Conservation (phyloP, 2,888 invertebrate genomes). For the Archaeoteleia sp. region DNA sequence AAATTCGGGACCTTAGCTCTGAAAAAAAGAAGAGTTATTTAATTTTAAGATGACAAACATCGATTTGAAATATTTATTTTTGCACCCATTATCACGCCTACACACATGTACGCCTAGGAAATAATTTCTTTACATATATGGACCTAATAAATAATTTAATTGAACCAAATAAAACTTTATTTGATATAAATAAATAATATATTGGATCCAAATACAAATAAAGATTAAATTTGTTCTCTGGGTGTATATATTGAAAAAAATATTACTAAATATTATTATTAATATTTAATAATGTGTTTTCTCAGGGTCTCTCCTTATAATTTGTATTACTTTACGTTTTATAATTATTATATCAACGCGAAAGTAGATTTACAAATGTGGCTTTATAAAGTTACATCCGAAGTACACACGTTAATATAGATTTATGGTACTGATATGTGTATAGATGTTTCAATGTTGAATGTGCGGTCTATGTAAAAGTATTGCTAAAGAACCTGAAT, state of each 20-base stretch:
- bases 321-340: no score
- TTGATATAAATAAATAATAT: no score
- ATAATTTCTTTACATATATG: constrained; percentile 13
- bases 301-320: no score
- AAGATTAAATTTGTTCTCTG: no score
- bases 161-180: not conserved
- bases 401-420: constrained; percentile 24
- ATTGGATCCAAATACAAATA: no score
- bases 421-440: constrained; percentile 23
- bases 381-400: constrained; percentile 6
- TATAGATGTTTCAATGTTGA: constrained; percentile 46
- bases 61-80: constrained; percentile 41
- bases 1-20: constrained; percentile 55
- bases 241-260: no score
- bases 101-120: constrained; percentile 9
- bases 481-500: constrained; percentile 13
- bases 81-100: constrained; percentile 39
- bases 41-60: constrained; percentile 45
- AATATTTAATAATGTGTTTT: no score
- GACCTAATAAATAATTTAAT: not conserved
- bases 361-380: constrained; percentile 4
- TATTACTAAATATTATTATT: no score
- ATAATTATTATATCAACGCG: not conserved
- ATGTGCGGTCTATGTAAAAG: constrained; percentile 33
- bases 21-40: constrained; percentile 43